These are phyloP conservation scores for Carapus acus DNA, from an alignment of 2,797 vertebrate species.

Conservation along the genomic window DNA sequence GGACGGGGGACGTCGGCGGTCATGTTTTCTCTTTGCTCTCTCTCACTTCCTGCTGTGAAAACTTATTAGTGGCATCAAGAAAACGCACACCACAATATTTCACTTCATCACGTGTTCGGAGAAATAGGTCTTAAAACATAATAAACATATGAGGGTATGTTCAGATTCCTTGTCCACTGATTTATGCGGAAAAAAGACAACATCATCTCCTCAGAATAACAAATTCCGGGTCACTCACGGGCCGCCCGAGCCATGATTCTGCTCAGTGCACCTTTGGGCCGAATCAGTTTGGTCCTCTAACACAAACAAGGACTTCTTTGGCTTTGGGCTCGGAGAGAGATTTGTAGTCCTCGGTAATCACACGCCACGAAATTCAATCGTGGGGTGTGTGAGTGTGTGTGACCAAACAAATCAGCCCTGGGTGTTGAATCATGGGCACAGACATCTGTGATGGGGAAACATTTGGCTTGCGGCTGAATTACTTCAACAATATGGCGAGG, in stretches of 20 bases:
- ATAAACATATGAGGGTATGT: no score
- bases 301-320: conserved; percentile 35
- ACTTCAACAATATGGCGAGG: no score
- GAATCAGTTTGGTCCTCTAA: conserved; percentile 23
- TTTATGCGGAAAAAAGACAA: conserved; percentile 12
- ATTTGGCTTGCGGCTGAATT: no score
- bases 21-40: no score
- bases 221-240: conserved; percentile 41
- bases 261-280: conserved; percentile 22
- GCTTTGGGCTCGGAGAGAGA: conserved; percentile 43
- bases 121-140: no score
- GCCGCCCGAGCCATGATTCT: conserved; percentile 38
- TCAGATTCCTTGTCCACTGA: conserved; percentile 11
- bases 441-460: background rate
- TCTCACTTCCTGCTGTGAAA: background rate
- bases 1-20: background rate
- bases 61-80: background rate
- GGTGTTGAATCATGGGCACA: conserved; percentile 10
- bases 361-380: conserved; percentile 53
- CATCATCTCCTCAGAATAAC: conserved; percentile 30
- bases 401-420: conserved; percentile 37
- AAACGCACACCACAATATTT: background rate
- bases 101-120: background rate
- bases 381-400: no score
- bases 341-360: conserved; percentile 39